Base-by-base conservation (phyloP, 2,888 invertebrate genomes). In the Lasioglossum figueresi region DNA sequence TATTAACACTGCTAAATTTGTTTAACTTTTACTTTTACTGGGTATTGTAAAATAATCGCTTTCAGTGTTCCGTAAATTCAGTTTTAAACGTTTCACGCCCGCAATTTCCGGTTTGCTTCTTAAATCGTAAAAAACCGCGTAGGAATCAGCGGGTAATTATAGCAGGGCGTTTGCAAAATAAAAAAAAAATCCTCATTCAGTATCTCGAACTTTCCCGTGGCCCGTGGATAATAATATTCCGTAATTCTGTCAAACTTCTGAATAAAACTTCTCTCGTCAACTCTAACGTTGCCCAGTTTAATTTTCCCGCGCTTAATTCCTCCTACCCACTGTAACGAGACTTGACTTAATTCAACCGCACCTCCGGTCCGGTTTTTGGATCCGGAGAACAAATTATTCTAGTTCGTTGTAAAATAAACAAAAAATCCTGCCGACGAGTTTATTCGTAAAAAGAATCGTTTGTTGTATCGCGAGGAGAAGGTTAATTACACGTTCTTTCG, bases 221-320 rank as follows among this genome's bases (percentile, higher is more conserved):
- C 8, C 34, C 34, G 37, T 3, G 68, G 37, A 72, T 45, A 72
- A 45, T 72, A 45, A 72, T 72, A 72, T 45, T 27, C 45, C 19
- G 71, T 45, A 72, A 45, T 72, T 27, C 71, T 45, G 71, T 45
- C 34, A 37, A 23, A 78, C 14, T 48, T 34, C 19, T 5, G 43
- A 23, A 31, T 19, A 31, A 10, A 77, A 66, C 31, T 43, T 34
- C 19, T 16, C 12, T 8, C 40, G 52, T 31, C 31, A 31, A 43
- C 43, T 31, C 31, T n/a, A 5, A 23, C n/a, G 45, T 80, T 76
- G 48, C 66, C 40, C 66, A 6, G 66, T 80, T 76, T 52, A 80
- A 76, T 76, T 80, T 76, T 68, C 79, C 48, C 31, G 31, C 48
- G 52, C 34, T 76, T 80, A 76, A 80, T 80, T 48, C 45, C 52